Percentiles rank a stretch among this genome's conserved stretches.
These are phyloP conservation scores for Antigone vipio DNA, from an alignment of 2,113 vertebrate genomes.

Conservation along the genomic window DNA sequence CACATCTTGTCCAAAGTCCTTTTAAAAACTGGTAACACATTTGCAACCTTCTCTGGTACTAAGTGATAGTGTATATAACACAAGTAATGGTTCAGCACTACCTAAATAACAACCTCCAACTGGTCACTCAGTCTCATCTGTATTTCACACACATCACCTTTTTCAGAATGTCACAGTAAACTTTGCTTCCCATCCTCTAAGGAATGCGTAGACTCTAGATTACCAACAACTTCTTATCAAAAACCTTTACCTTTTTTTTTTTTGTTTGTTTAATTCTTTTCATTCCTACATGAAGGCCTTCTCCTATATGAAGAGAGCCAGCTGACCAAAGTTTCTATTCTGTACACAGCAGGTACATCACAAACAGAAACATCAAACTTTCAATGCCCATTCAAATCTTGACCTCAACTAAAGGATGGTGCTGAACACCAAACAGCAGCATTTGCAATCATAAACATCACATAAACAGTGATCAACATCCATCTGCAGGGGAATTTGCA, in stretches of 20 bases:
- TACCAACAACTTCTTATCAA: not conserved
- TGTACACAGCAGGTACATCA: not conserved
- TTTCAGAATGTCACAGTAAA: not conserved
- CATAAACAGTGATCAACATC: not conserved
- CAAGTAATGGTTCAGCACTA: not conserved
- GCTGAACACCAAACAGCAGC: not conserved
- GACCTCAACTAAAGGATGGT: not conserved
- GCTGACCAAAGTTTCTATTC: not conserved
- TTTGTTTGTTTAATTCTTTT: not conserved
- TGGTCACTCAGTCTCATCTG: not conserved
- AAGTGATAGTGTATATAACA: not conserved
- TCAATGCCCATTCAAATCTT: accelerated
- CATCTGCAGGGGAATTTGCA: not conserved
- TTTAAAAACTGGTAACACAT: not conserved
- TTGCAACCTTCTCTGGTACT: not conserved
- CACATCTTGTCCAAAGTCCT: not conserved
- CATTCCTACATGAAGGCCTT: not conserved
- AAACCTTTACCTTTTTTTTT: too few relatives aligned
- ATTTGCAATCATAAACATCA: not conserved
- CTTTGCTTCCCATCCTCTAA: not conserved
- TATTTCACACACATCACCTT: not conserved
- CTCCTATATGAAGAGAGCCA: not conserved
- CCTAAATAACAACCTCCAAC: not conserved
- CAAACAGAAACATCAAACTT: not conserved
- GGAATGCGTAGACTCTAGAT: not conserved